Percentiles rank a stretch among this genome's conserved stretches.
These are phyloP conservation scores for Calliopsis andreniformis DNA, from an alignment of 1,140 invertebrate genomes.

Conservation along the genomic window DNA sequence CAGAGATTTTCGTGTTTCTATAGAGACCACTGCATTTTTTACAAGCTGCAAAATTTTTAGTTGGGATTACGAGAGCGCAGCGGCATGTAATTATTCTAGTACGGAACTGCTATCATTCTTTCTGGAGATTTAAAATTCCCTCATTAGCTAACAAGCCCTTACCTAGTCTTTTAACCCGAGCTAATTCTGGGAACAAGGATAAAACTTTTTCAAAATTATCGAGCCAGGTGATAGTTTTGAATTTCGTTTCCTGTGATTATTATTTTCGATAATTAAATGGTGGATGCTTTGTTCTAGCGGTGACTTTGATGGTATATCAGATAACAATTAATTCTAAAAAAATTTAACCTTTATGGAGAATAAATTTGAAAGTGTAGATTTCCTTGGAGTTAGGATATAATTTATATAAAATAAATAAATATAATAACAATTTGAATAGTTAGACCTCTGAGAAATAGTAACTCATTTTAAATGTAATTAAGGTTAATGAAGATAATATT, in stretches of 20 bases:
- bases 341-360: too few species aligned
- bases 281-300: too few species aligned
- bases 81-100: slow-evolving; percentile 13
- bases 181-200: neutral
- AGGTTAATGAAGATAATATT: too few species aligned
- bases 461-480: too few species aligned
- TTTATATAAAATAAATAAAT: too few species aligned
- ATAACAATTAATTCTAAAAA: too few species aligned
- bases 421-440: too few species aligned
- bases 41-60: slow-evolving; percentile 5
- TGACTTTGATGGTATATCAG: too few species aligned
- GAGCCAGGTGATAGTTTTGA: neutral
- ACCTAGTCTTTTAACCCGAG: too few species aligned
- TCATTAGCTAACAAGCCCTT: slow-evolving; percentile 14
- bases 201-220: neutral
- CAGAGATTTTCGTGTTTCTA: neutral
- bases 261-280: neutral
- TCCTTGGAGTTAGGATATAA: too few species aligned
- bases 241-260: neutral
- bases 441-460: too few species aligned
- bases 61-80: neutral
- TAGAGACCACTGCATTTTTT: neutral
- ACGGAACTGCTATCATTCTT: neutral
- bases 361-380: too few species aligned
- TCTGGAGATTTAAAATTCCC: slow-evolving; percentile 26